phyloP scores from a whole-genome alignment of 1,140 invertebrate species.

The Neodiprion virginianus region DNA sequence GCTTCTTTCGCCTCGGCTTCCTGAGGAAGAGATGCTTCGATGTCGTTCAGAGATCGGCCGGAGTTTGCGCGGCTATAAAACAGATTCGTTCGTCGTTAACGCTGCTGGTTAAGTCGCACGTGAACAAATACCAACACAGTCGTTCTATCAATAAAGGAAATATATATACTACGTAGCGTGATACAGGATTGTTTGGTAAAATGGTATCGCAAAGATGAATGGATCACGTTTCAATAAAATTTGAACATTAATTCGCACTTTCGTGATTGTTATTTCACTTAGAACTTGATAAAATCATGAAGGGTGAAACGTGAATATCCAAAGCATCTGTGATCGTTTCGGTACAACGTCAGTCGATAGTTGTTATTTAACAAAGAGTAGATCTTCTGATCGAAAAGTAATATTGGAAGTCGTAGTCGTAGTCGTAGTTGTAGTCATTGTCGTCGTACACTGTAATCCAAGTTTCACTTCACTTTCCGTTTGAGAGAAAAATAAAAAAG shows the following conservation, averaged over 20 bases:
- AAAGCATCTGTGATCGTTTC: no score
- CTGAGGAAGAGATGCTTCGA: conserved; percentile 66
- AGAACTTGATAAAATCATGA: not conserved
- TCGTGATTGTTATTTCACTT: not conserved
- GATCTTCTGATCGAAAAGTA: no score
- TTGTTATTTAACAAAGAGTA: no score
- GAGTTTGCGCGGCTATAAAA: conserved; percentile 57
- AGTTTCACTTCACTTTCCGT: conserved; percentile 7
- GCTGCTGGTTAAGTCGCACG: not conserved
- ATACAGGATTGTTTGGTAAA: not conserved
- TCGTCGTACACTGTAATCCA: conserved; percentile 5
- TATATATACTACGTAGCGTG: no score
- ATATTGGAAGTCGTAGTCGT: not conserved
- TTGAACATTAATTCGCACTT: not conserved
- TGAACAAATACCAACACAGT: not conserved
- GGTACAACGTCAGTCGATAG: no score
- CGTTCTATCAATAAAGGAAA: not conserved
- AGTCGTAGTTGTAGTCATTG: not conserved
- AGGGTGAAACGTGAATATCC: not conserved
- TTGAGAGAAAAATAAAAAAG: not conserved
- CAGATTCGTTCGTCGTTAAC: conserved; percentile 8
- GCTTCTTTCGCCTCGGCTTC: conserved; percentile 75
- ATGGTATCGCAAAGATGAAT: not conserved
- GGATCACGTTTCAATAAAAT: not conserved
- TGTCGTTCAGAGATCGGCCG: conserved; percentile 62